These are phyloP conservation scores for Ornithorhynchus anatinus DNA, from an alignment of 2,113 vertebrate species.

Conservation along the genomic window DNA sequence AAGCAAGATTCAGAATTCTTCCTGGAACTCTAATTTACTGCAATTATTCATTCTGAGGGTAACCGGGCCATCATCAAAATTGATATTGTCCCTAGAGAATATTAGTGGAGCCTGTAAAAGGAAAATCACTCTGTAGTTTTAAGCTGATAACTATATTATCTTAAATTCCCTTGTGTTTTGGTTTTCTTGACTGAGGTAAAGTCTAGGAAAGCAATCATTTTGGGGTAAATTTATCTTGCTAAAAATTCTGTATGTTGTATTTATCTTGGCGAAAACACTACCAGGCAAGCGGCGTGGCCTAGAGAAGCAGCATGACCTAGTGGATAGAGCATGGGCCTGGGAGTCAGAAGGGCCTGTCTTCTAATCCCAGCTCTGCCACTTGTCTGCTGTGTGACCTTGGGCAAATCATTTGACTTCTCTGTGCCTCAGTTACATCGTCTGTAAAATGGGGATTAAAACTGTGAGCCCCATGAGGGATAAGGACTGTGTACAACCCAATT, in stretches of 20 bases:
- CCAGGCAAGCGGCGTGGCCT: too few species aligned
- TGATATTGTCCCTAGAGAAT: constrained; percentile 1
- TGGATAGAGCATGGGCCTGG: too few species aligned
- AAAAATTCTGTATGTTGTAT: constrained; percentile 40
- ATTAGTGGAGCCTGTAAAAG: constrained; percentile 24
- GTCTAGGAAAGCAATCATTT: neutral
- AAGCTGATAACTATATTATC: constrained; percentile 24
- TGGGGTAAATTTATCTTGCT: constrained; percentile 20
- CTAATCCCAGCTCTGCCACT: too few species aligned
- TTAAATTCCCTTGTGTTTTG: constrained; percentile 36
- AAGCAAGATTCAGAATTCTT: neutral
- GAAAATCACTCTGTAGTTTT: constrained; percentile 31
- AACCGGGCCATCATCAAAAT: neutral
- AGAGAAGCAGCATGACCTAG: too few species aligned
- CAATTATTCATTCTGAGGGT: neutral
- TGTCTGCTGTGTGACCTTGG: too few species aligned
- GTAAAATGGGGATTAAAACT: too few species aligned
- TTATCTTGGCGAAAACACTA: too few species aligned
- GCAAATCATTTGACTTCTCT: too few species aligned
- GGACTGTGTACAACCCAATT: too few species aligned
- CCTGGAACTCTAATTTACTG: constrained; percentile 7
- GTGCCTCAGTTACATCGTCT: too few species aligned
- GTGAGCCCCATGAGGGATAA: too few species aligned
- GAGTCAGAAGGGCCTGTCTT: too few species aligned
- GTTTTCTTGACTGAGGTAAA: neutral